phyloP scores from a whole-genome alignment of 1,140 invertebrate species.

The Choristoneura fumiferana region DNA sequence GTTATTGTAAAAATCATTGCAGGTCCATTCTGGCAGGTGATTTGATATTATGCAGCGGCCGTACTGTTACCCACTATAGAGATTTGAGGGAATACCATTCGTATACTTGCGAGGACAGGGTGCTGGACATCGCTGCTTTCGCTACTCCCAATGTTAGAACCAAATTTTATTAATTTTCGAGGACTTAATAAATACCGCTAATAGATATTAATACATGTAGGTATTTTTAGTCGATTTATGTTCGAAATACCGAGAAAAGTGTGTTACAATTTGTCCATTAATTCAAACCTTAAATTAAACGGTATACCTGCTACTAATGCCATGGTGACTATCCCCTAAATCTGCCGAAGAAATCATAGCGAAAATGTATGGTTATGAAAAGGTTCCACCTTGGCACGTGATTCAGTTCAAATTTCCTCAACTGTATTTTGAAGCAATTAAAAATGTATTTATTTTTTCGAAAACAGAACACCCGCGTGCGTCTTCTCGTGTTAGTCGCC shows the following conservation, averaged over 20 bases:
- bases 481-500: constrained; percentile 55
- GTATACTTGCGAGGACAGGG: constrained; percentile 64
- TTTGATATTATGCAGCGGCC: constrained; percentile 62
- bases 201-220: constrained; percentile 8
- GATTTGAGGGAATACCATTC: constrained; percentile 57
- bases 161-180: constrained; percentile 5
- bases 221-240: too few species aligned
- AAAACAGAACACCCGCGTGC: constrained; percentile 50
- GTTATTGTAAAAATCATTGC: constrained; percentile 26
- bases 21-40: constrained; percentile 62
- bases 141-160: constrained; percentile 59
- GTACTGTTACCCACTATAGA: constrained; percentile 58
- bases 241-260: too few species aligned
- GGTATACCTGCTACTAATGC: too few species aligned
- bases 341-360: too few species aligned
- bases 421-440: too few species aligned
- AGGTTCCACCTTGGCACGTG: too few species aligned
- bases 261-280: too few species aligned
- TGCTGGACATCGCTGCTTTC: constrained; percentile 63
- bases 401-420: too few species aligned
- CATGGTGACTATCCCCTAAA: too few species aligned
- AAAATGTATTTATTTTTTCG: constrained; percentile 19
- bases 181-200: too few species aligned
- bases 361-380: too few species aligned
- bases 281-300: too few species aligned